Base-by-base conservation (phyloP, 2,888 invertebrate genomes). In the Isoperla grammatica region DNA sequence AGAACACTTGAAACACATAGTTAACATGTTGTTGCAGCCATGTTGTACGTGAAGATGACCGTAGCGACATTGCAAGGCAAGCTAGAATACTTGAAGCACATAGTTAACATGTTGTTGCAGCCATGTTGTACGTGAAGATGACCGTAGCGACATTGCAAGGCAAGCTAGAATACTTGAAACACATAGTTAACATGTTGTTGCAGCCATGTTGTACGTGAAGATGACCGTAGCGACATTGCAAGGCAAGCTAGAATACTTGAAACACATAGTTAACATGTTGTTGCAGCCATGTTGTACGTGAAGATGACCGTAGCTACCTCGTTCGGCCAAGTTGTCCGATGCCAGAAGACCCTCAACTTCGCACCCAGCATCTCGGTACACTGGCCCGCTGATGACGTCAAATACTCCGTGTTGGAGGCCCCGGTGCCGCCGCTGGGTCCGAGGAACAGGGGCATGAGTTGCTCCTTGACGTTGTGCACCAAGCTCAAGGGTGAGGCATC, bases 241-340 rank as follows among this genome's bases (percentile, higher is more conserved):
- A 76, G 39, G 9, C 40, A 55, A 22, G 42, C 40, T 12, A 12
- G 37, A n/a, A n/a, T n/a, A n/a, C n/a, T n/a, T n/a, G n/a, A n/a
- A n/a, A n/a, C n/a, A n/a, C n/a, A n/a, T n/a, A n/a, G n/a, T n/a
- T n/a, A n/a, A n/a, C n/a, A n/a, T 11, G 0, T 2, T 62, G 63
- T 77, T 78, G 61, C 73, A 84, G 83, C 84, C 37, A 85, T 84
- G 57, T 78, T 90, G 68, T 90, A 90, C 71, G 79, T 90, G 63
- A 90, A 90, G 75, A 87, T 89, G 61, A 84, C 85, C 0, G 82
- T 88, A 62, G 81, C 85, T 63, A 88, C 89, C 70, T 82, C 82
- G 61, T 84, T 82, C 65, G 76, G 17, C 3, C 37, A 40, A 17
- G 29, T 15, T 15, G 20, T 61, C 12, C 40, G 29, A 8, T 13